Base-by-base conservation (phyloP, 2,888 invertebrate species). In the Spisula solida region DNA sequence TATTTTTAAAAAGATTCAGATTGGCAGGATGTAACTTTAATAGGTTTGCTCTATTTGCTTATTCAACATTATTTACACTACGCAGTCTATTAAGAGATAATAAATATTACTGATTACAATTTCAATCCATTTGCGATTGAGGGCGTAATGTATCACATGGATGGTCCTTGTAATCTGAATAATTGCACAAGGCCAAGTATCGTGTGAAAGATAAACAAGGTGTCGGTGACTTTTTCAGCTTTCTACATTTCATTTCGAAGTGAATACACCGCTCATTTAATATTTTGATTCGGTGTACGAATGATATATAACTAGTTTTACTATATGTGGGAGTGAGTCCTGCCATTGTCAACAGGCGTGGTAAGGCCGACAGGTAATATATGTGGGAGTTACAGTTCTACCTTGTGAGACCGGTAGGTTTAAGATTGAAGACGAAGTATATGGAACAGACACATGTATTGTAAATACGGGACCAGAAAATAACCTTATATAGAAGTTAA, bases 181-280 rank as follows among this genome's bases (percentile, higher is more conserved):
- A 66, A 25, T n/a, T 66, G 60, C 10, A 25, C 25, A 25, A 18
- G 31, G 25, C 5, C 75, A 8, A 1, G 31, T 31, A 75, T 75
- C 75, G 75, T 34, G 75, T 34, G 75, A 75, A 75, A 75, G 31
- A 75, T 75, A 75, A 75, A 75, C 75, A 75, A 12, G 10, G 0
- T 31, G 29, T 75, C 34, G 18, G 31, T 34, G 25, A 75, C 12
- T 25, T 66, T 25, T 66, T 25, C n/a, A 66, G 60, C n/a, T 66
- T 66, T 12, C 51, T 25, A 25, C 60, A 66, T 25, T 25, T 25
- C 60, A 66, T 66, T 66, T 66, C 60, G 10, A 25, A 25, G 10
- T 66, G 60, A 66, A 66, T 66, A 6, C 25, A 25, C n/a, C 10
- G 6, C 25, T 25, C n/a, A 66, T 66, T 25, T 25, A 25, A 10